Conservation (phyloP, 2,113 vertebrate genomes). For the Hippolais icterina region DNA sequence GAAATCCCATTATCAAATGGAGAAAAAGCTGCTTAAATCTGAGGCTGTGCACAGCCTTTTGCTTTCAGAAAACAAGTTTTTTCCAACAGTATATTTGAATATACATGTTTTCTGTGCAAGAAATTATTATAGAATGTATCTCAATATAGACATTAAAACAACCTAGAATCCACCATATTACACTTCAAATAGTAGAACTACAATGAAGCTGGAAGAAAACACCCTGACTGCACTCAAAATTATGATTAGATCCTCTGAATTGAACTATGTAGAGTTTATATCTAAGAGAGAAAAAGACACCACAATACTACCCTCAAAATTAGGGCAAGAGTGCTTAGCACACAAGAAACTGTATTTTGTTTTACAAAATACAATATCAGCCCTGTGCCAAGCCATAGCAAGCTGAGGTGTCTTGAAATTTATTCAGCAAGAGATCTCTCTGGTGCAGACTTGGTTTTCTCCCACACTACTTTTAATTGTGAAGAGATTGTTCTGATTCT, state of each 20-base stretch:
- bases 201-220: not conserved
- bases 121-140: not conserved
- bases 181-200: not conserved
- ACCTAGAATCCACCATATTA: not conserved
- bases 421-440: not conserved
- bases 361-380: not conserved
- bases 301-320: not conserved
- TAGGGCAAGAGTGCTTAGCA: not conserved
- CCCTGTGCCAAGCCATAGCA: not conserved
- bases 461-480: not conserved
- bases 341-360: not conserved
- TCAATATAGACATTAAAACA: not conserved
- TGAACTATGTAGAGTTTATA: not conserved
- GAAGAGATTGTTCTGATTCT: not conserved
- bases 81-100: not conserved
- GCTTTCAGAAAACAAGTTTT: not conserved
- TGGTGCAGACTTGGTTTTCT: not conserved
- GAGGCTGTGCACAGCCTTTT: not conserved
- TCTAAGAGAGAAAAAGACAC: not conserved
- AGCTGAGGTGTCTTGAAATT: not conserved
- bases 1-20: not conserved
- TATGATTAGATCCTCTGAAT: not conserved
- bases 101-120: not conserved
- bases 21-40: not conserved
- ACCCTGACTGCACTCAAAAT: not conserved